Conservation (phyloP, 1,140 invertebrate genomes). For the Zaprionus ghesquierei region DNA sequence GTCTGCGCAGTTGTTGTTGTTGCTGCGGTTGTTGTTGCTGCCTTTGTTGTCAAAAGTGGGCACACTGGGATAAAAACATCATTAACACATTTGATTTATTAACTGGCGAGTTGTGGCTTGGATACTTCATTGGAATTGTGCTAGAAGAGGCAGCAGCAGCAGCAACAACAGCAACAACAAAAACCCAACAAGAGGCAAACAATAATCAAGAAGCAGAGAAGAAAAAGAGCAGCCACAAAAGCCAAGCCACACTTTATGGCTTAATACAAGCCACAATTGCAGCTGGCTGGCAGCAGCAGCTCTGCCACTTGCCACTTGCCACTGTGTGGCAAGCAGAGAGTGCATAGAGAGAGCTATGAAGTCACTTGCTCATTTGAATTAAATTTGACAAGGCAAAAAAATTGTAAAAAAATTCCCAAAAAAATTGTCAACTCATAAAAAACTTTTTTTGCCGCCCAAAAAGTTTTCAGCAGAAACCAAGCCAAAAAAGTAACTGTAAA, state of each 20-base stretch:
- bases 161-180: conserved; percentile 21
- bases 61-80: conserved; percentile 82
- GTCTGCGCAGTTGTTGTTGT: conserved; percentile 6
- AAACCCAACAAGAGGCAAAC: conserved; percentile 20
- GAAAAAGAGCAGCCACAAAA: conserved; percentile 23
- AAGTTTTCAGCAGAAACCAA: conserved; percentile 5
- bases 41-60: conserved; percentile 76
- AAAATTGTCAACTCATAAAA: neutral
- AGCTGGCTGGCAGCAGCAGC: too few species aligned
- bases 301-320: too few species aligned
- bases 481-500: conserved; percentile 16
- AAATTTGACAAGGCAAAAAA: too few species aligned
- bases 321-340: neutral
- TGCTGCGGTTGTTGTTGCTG: conserved; percentile 31
- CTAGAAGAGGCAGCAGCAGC: conserved; percentile 38
- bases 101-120: conserved; percentile 69
- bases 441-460: too few species aligned
- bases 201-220: conserved; percentile 25
- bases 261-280: conserved; percentile 53
- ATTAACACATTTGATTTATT: conserved; percentile 83
- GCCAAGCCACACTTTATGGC: conserved; percentile 74
- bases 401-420: neutral
- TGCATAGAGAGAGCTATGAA: too few species aligned
- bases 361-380: too few species aligned
- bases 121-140: conserved; percentile 63